These are phyloP conservation scores for Mycteria americana DNA, from an alignment of 2,797 vertebrate species.

Conservation along the genomic window DNA sequence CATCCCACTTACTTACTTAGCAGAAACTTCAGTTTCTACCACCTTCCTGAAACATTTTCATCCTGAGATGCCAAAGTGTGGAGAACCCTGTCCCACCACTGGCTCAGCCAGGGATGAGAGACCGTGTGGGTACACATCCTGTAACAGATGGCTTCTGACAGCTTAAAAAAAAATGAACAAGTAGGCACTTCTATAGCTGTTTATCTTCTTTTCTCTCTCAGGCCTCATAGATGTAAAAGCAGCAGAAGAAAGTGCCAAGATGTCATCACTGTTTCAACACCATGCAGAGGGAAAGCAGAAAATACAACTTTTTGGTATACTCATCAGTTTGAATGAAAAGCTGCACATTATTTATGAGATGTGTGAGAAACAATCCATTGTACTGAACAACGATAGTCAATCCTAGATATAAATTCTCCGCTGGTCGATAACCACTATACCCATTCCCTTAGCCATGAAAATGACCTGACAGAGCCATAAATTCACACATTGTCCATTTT, in stretches of 20 bases:
- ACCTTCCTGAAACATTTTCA: background rate
- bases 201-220: constrained; percentile 12
- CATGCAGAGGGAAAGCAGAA: constrained; percentile 10
- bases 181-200: background rate
- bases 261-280: constrained; percentile 28
- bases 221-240: constrained; percentile 7
- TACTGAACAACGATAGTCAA: constrained; percentile 74
- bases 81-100: background rate
- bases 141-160: constrained; percentile 21
- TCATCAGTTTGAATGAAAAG: constrained; percentile 52
- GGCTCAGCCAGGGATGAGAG: background rate
- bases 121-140: background rate
- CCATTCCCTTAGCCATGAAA: constrained; percentile 79
- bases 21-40: background rate
- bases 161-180: background rate
- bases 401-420: constrained; percentile 77
- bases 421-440: constrained; percentile 83
- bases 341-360: constrained; percentile 47
- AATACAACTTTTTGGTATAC: constrained; percentile 33
- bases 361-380: constrained; percentile 17
- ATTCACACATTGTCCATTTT: constrained; percentile 72
- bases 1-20: background rate
- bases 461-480: constrained; percentile 81
- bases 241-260: background rate
- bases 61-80: background rate